Base-by-base conservation (phyloP, 2,888 invertebrate species). In the Chrysolina haemoptera region DNA sequence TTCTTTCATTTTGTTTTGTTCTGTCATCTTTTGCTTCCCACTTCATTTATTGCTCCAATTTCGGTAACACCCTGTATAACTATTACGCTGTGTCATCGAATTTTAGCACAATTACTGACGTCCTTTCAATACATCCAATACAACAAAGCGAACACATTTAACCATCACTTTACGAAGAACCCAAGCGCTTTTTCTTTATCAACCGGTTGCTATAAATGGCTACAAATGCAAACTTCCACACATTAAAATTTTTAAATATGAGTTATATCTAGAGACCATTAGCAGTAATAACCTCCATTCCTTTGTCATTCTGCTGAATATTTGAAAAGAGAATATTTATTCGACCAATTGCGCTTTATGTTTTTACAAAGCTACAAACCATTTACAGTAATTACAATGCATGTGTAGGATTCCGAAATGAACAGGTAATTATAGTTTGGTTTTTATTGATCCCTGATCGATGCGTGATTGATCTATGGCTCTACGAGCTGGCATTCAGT, bases 301-400 rank as follows among this genome's bases (percentile, higher is more conserved):
- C 82, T 79, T 80, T 80, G 79, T 80, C 76, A 80, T 80, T 80
- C 78, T 78, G 82, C 81, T 80, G 82, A 82, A 80, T 78, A 79
- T 79, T 79, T 79, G 80, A 82, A 80, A 83, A 77, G 80, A 78
- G 40, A 82, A 83, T 84, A 85, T 84, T 85, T 85, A 84, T 85
- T 83, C 81, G 64, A 81, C 79, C 85, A 85, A 85, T 85, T 84
- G 85, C 80, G 80, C 82, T 80, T 79, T 79, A 76, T 78, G 81
- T 84, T 84, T 84, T 84, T 84, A 76, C 75, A 65, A 64, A 70
- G 71, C 65, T 76, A 75, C 77, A 76, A 76, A 85, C 84, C 86
- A 84, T 86, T 87, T 86, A 86, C 82, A 84, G 84, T 87, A 87
- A 87, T 87, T 86, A 86, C 86, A 86, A 87, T 86, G 87, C 86